Evolutionary conservation across 2,113 vertebrate species (phyloP).

Genomic region (Hippopotamus amphibius): DNA sequence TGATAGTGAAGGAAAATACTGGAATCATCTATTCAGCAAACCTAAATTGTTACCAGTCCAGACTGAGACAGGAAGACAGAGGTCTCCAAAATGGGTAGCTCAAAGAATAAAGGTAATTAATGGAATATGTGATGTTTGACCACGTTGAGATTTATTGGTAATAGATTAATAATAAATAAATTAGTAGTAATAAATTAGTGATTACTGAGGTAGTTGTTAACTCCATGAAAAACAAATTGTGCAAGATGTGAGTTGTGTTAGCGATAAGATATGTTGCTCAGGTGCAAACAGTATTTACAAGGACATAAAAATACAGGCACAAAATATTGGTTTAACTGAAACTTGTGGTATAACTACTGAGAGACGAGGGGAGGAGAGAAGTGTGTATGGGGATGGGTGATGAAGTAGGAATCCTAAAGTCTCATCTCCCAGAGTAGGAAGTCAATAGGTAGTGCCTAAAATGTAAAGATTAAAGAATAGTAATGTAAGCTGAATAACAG

Average conservation of each 20-base stretch:
- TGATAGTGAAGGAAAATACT: background rate
- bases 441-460: background rate
- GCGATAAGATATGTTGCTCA: background rate
- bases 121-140: background rate
- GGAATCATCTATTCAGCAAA: background rate
- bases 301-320: background rate
- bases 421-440: background rate
- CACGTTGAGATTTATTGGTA: background rate
- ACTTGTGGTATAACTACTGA: background rate
- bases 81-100: background rate
- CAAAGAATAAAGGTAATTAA: background rate
- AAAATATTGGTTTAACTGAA: background rate
- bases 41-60: background rate
- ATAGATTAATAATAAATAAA: background rate
- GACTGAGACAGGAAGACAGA: background rate
- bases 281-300: background rate
- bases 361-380: background rate
- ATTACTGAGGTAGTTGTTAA: background rate
- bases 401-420: background rate
- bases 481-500: background rate
- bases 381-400: background rate
- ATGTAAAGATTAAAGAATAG: background rate
- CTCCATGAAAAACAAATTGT: conserved; percentile 27
- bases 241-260: background rate
- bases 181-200: background rate